Conservation (phyloP, 2,113 vertebrate species). For the Turnix velox region DNA sequence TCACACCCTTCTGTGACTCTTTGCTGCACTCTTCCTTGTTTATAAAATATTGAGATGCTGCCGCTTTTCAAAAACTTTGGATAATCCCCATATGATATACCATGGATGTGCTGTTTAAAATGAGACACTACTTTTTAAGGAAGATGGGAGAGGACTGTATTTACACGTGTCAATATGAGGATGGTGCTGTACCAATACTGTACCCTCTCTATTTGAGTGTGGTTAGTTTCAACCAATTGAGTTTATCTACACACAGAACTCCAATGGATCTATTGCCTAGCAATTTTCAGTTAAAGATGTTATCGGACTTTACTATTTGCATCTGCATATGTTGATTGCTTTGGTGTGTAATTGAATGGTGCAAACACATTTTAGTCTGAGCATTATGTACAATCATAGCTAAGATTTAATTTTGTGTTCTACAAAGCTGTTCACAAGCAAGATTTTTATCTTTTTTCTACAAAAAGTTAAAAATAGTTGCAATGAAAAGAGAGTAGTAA, state of each 20-base stretch:
- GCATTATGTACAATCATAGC: not conserved
- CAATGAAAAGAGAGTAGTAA: not conserved
- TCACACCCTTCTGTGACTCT: not conserved
- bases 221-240: not conserved
- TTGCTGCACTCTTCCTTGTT: not conserved
- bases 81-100: not conserved
- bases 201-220: not conserved
- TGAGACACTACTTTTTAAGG: not conserved
- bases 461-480: not conserved
- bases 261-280: not conserved
- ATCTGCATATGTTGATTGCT: not conserved
- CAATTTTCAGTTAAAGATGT: not conserved
- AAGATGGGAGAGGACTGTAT: not conserved
- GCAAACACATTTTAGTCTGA: not conserved
- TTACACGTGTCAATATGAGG: not conserved
- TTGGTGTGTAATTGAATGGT: not conserved
- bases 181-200: not conserved
- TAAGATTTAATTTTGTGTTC: not conserved
- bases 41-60: not conserved
- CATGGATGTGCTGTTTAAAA: not conserved
- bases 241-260: not conserved
- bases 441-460: not conserved
- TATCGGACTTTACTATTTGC: not conserved
- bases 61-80: not conserved
- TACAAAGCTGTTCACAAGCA: not conserved